These are phyloP conservation scores for Anastrepha obliqua DNA, from an alignment of 1,140 invertebrate genomes.

Conservation along the genomic window DNA sequence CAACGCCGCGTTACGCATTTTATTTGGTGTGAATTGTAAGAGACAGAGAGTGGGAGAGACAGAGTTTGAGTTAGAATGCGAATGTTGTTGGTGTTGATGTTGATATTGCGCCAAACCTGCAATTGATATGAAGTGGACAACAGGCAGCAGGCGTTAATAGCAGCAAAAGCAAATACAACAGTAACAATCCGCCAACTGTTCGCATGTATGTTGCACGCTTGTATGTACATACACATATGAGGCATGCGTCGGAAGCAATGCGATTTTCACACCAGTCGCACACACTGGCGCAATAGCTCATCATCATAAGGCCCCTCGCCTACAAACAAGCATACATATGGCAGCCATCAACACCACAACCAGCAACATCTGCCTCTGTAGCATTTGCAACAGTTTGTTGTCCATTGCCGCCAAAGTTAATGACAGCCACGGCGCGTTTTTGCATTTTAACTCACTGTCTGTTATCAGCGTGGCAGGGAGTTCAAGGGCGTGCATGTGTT, in stretches of 20 bases:
- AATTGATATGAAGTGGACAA: conserved; percentile 54
- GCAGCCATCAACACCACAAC: not conserved
- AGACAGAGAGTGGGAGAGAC: not conserved
- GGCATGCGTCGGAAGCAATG: not conserved
- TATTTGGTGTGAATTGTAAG: not conserved
- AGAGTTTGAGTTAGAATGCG: conserved; percentile 8
- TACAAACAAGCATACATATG: not conserved
- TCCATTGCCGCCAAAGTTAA: conserved; percentile 39
- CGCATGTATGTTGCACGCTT: not conserved
- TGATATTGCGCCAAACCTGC: conserved; percentile 20
- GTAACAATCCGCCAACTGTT: not conserved
- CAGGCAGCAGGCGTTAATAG: conserved; percentile 32
- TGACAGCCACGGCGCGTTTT: conserved; percentile 39
- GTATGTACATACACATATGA: not conserved
- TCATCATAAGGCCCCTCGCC: not conserved
- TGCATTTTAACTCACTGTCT: conserved; percentile 35
- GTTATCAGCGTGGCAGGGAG: not conserved
- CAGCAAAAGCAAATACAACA: conserved; percentile 44
- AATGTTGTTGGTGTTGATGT: not conserved
- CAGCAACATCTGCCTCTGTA: not conserved
- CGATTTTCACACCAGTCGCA: not conserved
- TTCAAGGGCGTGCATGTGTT: conserved; percentile 29
- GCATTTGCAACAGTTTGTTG: conserved; percentile 53
- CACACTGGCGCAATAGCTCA: not conserved
- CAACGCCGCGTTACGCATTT: not conserved